Evolutionary conservation across 2,797 vertebrate genomes (phyloP).

Genomic region (Knipowitschia caucasica): DNA sequence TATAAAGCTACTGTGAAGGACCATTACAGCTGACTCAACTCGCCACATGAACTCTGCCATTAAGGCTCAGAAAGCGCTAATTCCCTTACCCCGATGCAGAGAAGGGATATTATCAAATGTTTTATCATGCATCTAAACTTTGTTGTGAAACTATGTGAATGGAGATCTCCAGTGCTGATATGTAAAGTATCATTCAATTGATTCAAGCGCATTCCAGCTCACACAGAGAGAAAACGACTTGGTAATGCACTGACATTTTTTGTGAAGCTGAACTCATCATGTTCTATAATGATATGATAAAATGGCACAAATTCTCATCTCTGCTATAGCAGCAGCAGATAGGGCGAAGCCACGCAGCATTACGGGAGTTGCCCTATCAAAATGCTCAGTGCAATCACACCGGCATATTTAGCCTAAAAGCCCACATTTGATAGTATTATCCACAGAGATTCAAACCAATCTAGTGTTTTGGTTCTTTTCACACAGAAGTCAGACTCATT

Average conservation of each 20-base stretch:
- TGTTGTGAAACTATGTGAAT: constrained; percentile 12
- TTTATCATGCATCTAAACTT: constrained; percentile 13
- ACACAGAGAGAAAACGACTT: constrained; percentile 9
- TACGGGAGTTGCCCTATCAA: constrained; percentile 1
- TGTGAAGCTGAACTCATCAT: constrained; percentile 7
- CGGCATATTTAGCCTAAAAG: constrained; percentile 6
- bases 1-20: constrained; percentile 22
- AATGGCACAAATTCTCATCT: constrained; percentile 11
- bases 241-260: constrained; percentile 9
- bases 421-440: neutral
- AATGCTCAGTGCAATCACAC: constrained; percentile 8
- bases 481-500: neutral
- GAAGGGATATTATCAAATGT: constrained; percentile 1
- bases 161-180: neutral
- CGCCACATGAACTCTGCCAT: constrained; percentile 18
- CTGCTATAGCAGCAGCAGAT: constrained; percentile 5
- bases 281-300: constrained; percentile 10
- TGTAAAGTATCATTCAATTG: constrained; percentile 8
- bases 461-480: neutral
- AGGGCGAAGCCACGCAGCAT: neutral
- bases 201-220: constrained; percentile 3
- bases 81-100: neutral
- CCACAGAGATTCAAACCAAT: neutral
- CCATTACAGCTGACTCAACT: constrained; percentile 28
- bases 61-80: constrained; percentile 15